These are phyloP conservation scores for Oryzias javanicus DNA, from an alignment of 2,113 vertebrate species.

Conservation along the genomic window DNA sequence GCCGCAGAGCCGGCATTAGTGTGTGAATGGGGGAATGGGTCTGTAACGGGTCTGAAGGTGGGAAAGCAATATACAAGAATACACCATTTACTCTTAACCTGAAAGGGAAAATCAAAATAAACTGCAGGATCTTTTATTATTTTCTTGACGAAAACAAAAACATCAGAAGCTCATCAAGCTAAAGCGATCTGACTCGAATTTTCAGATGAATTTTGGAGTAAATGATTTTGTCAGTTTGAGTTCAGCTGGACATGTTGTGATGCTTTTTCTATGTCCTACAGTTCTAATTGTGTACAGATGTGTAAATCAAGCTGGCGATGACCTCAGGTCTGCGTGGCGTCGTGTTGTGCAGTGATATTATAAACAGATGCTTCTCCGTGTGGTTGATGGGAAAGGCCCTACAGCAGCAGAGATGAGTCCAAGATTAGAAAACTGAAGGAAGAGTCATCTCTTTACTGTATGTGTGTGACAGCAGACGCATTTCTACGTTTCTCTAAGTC, in stretches of 20 bases:
- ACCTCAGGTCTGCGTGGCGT: constrained; percentile 17
- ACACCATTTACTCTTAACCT: no score
- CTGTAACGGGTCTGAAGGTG: no score
- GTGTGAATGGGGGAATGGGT: no score
- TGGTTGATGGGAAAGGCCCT: constrained; percentile 6
- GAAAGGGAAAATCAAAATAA: no score
- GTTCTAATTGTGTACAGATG: constrained; percentile 7
- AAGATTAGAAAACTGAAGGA: constrained; percentile 22
- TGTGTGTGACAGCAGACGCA: constrained; percentile 8
- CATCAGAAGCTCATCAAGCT: no score
- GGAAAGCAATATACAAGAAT: no score
- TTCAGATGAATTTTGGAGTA: no score
- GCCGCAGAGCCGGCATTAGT: no score
- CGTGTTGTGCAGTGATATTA: constrained; percentile 37
- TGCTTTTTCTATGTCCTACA: background rate
- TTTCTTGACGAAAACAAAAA: no score
- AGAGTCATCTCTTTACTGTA: constrained; percentile 3
- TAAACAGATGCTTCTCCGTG: constrained; percentile 34
- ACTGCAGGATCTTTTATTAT: no score
- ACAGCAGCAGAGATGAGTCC: constrained; percentile 17
- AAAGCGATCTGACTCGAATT: no score
- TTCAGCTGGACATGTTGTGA: background rate
- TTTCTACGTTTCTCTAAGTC: no score
- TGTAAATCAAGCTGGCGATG: constrained; percentile 2
- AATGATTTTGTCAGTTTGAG: background rate